Percentiles rank a stretch among this genome's conserved stretches.
phyloP scores from a whole-genome alignment of 2,797 vertebrate genomes.

The Pseudochromis fuscus region DNA sequence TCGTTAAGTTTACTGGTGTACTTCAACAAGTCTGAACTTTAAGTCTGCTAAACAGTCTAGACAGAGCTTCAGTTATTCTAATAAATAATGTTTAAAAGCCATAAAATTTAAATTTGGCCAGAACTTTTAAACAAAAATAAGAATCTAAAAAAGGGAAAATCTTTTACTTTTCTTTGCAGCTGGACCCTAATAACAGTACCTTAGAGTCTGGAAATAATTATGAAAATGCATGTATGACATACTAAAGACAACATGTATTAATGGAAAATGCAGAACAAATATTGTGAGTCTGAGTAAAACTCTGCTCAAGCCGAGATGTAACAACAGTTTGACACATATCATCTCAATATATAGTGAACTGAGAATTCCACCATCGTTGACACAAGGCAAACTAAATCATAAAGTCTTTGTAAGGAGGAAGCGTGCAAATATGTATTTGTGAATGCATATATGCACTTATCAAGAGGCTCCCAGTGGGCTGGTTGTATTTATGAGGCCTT shows the following conservation, averaged over 20 bases:
- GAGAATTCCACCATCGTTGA: slow-evolving; percentile 21
- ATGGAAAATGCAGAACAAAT: slow-evolving; percentile 2
- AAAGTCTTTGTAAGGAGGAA: slow-evolving; percentile 22
- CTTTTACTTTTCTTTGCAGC: too few species aligned
- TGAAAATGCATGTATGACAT: background rate
- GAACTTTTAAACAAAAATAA: too few species aligned
- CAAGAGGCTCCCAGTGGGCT: slow-evolving; percentile 72
- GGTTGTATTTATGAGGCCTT: slow-evolving; percentile 80
- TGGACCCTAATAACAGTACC: background rate
- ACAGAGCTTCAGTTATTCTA: too few species aligned
- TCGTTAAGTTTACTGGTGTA: too few species aligned
- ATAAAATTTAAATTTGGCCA: too few species aligned
- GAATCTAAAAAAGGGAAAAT: too few species aligned
- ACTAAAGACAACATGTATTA: background rate
- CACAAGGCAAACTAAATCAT: slow-evolving; percentile 34
- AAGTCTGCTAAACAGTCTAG: too few species aligned
- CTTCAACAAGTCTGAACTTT: too few species aligned
- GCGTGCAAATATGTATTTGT: slow-evolving; percentile 62
- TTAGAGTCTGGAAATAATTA: background rate
- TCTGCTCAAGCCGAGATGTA: background rate
- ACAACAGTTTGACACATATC: slow-evolving; percentile 14
- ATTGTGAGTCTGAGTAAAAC: background rate
- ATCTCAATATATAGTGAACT: slow-evolving; percentile 5
- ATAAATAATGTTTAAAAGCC: too few species aligned
- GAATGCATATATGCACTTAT: slow-evolving; percentile 69